Evolutionary conservation across 2,113 vertebrate genomes (phyloP).

Genomic region (Oryzias celebensis): DNA sequence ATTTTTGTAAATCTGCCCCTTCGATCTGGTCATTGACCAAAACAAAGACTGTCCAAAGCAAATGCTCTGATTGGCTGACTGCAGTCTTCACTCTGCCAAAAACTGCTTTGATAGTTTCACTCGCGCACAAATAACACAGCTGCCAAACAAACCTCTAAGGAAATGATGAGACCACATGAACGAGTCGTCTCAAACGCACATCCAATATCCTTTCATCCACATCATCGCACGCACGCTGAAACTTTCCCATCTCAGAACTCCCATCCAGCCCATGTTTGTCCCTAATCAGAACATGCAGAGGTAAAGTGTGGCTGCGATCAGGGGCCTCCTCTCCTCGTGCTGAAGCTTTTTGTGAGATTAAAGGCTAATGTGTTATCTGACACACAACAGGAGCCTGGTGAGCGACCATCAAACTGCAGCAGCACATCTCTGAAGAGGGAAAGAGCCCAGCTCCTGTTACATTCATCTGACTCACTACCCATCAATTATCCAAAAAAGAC

Average conservation of each 20-base stretch:
- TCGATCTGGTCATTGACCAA: slow-evolving; percentile 15
- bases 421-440: slow-evolving; percentile 12
- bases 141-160: slow-evolving; percentile 54
- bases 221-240: slow-evolving; percentile 27
- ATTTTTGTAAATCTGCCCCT: background rate
- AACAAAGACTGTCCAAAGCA: slow-evolving; percentile 30
- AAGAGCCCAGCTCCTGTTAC: background rate
- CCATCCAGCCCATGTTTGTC: background rate
- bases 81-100: slow-evolving; percentile 34
- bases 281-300: slow-evolving; percentile 12
- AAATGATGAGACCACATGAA: slow-evolving; percentile 51
- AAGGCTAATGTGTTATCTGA: slow-evolving; percentile 64
- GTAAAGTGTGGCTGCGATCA: slow-evolving; percentile 43
- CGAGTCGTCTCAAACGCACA: slow-evolving; percentile 23
- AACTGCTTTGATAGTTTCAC: slow-evolving; percentile 35
- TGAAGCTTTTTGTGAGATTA: slow-evolving; percentile 64
- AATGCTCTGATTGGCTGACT: slow-evolving; percentile 39
- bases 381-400: slow-evolving; percentile 56
- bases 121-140: slow-evolving; percentile 53
- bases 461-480: slow-evolving; percentile 32
- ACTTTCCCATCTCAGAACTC: slow-evolving; percentile 13
- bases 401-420: slow-evolving; percentile 41
- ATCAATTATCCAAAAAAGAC: slow-evolving; percentile 43
- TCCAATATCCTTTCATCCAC: slow-evolving; percentile 33
- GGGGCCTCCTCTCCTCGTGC: slow-evolving; percentile 41